phyloP scores from a whole-genome alignment of 2,797 vertebrate genomes.

The Lagodon rhomboides region DNA sequence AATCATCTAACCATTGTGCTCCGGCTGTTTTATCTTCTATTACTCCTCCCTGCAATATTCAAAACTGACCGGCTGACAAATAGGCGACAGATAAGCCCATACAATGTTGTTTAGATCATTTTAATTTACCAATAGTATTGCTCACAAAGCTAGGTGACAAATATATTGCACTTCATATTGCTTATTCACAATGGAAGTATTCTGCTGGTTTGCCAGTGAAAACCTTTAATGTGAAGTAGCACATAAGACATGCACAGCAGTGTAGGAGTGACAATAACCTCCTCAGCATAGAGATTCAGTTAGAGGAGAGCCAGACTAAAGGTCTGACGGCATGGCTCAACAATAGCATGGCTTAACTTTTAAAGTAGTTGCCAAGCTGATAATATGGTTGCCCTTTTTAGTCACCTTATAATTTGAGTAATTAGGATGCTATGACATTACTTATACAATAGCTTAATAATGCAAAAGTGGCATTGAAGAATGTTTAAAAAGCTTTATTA shows the following conservation, averaged over 20 bases:
- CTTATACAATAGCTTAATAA: too few species aligned
- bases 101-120: background rate
- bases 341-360: too few species aligned
- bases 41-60: background rate
- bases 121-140: background rate
- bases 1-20: background rate
- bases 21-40: background rate
- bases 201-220: background rate
- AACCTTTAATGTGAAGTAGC: background rate
- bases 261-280: background rate
- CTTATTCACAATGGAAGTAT: constrained; percentile 1
- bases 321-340: background rate
- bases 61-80: background rate
- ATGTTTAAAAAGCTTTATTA: too few species aligned
- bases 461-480: too few species aligned
- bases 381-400: too few species aligned
- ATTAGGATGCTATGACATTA: too few species aligned
- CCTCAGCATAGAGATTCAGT: constrained; percentile 2
- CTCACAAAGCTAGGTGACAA: background rate
- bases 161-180: background rate
- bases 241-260: background rate
- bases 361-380: too few species aligned
- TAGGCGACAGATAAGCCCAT: background rate
- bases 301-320: background rate
- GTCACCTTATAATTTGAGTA: too few species aligned